phyloP scores from a whole-genome alignment of 2,113 vertebrate genomes.

The Spizaetus ornatus region DNA sequence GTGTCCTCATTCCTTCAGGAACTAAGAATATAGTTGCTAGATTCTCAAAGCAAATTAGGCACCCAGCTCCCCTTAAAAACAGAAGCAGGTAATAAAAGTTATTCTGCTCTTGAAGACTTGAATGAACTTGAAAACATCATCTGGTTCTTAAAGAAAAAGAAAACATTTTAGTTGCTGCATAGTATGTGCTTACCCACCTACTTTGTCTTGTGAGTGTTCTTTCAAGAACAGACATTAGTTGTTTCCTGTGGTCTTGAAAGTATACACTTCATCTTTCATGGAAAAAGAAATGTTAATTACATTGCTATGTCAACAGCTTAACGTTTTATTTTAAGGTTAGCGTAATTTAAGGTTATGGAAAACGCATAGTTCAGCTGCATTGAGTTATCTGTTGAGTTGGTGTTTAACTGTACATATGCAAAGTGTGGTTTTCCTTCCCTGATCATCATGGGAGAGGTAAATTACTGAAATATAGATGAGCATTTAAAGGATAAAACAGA shows the following conservation, averaged over 20 bases:
- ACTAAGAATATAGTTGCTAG: not conserved
- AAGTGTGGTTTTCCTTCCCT: not conserved
- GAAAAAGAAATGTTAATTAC: not conserved
- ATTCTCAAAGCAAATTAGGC: slow-evolving; percentile 2
- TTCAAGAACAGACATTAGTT: not conserved
- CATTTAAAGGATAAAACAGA: not conserved
- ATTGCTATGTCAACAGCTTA: not conserved
- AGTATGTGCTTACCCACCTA: not conserved
- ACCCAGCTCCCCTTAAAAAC: not conserved
- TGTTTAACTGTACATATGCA: not conserved
- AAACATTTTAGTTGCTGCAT: not conserved
- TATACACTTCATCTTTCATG: not conserved
- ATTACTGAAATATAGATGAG: not conserved
- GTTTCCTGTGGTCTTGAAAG: not conserved
- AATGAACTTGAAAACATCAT: not conserved
- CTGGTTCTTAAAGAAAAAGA: not conserved
- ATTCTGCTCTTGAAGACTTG: not conserved
- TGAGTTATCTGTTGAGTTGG: not conserved
- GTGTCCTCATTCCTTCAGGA: slow-evolving; percentile 41
- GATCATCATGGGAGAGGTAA: not conserved
- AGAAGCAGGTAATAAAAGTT: not conserved
- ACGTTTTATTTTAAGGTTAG: not conserved
- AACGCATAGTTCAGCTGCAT: not conserved
- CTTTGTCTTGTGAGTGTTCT: not conserved
- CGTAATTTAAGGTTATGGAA: not conserved